Base-by-base conservation (phyloP, 2,888 invertebrate species). In the Drosophila sordidula region DNA sequence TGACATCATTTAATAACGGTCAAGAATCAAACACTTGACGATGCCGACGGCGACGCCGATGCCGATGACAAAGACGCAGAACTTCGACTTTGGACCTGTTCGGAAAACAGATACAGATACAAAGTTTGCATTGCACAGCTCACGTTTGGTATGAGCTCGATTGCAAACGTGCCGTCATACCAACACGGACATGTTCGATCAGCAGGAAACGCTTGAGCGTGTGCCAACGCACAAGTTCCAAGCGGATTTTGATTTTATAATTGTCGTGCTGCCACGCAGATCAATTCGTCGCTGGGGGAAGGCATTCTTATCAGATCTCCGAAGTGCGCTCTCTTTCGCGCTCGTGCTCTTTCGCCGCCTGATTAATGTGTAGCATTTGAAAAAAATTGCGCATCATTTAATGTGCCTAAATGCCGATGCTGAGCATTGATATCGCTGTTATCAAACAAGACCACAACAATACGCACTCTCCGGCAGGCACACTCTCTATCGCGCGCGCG, bases 311-410 rank as follows among this genome's bases (percentile, higher is more conserved):
- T 74, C 69, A 59, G 47, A 56, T 57, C 6, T 25, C 1, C 34
- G 11, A 6, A 50, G 57, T n/a, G 46, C 66, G 56, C 45, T 34
- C 32, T 16, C 45, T 14, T 14, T 14, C 14, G 18, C 14, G 51
- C 46, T 18, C 26, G 39, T 34, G 14, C 55, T 45, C 46, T 50
- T 42, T 39, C 14, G 8, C 4, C 39, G 22, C 41, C 39, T 26
- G 47, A 14, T 51, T 61, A 68, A 73, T 65, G 49, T 26, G 52
- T 26, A 39, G 11, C 36, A 66, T 46, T 56, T 38, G n/a, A 70
- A 81, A 78, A 81, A 72, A 78, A 81, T 74, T 87, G 83, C 85
- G 83, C 82, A 87, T 83, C 78, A 70, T 51, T 67, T 63, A 62
- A 59, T 55, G 46, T 44, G 58, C 12, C 65, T 47, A 25, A 46